These are phyloP conservation scores for Oreonectes daqikongensis DNA, from an alignment of 2,797 vertebrate genomes.

Conservation along the genomic window DNA sequence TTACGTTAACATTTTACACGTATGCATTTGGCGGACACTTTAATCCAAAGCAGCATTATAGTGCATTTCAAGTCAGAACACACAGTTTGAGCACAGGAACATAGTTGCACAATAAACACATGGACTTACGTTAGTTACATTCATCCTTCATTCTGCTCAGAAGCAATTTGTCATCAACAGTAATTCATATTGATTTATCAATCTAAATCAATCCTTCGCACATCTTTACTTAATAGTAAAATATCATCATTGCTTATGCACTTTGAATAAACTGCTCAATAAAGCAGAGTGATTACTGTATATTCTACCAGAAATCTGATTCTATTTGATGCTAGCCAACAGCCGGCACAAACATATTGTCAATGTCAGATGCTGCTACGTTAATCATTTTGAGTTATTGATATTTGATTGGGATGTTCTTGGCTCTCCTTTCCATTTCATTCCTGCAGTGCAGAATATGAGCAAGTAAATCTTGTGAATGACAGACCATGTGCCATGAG, in stretches of 20 bases:
- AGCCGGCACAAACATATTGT: not conserved
- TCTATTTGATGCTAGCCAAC: conserved; percentile 10
- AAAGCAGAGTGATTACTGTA: conserved; percentile 57
- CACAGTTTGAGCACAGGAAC: too few species aligned
- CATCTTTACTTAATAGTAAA: conserved; percentile 56
- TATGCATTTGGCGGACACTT: too few species aligned
- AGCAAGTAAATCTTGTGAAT: not conserved
- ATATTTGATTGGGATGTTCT: not conserved
- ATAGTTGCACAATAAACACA: not conserved
- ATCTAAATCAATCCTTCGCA: conserved; percentile 41
- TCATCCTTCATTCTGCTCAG: not conserved
- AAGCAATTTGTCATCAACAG: conserved; percentile 17
- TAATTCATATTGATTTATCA: conserved; percentile 49
- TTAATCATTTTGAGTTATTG: not conserved
- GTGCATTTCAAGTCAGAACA: too few species aligned
- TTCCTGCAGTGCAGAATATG: too few species aligned
- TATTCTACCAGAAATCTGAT: conserved; percentile 47
- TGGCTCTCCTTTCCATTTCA: not conserved
- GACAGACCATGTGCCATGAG: too few species aligned
- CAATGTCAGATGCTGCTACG: not conserved
- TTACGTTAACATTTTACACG: not conserved
- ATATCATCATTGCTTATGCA: conserved; percentile 50
- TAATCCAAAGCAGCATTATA: too few species aligned
- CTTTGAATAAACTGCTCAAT: conserved; percentile 61
- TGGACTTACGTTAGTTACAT: not conserved